A percentile compares a stretch with the other conserved stretches of the same genome.
phyloP scores from a whole-genome alignment of 2,888 invertebrate species.

The Entomobrya proxima region DNA sequence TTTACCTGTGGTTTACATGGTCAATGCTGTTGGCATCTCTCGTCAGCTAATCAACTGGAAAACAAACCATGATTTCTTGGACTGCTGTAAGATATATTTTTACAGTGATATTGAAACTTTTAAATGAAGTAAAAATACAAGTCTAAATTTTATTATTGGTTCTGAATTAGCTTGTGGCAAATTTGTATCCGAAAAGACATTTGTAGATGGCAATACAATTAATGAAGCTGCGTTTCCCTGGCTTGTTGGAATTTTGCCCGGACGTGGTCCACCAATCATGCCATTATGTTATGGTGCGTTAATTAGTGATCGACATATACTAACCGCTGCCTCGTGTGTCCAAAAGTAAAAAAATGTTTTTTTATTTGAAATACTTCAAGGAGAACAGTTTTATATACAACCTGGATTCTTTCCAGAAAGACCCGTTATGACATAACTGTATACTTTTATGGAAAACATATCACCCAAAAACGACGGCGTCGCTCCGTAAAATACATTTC shows the following conservation, averaged over 20 bases:
- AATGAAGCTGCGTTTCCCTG: conserved; percentile 51
- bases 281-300: conserved; percentile 50
- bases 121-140: no score
- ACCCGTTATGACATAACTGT: conserved; percentile 15
- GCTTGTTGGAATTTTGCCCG: conserved; percentile 54
- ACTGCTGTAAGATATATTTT: conserved; percentile 53
- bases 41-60: neutral
- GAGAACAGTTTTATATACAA: no score
- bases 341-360: neutral
- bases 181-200: neutral
- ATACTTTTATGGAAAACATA: conserved; percentile 45
- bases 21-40: neutral
- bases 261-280: neutral
- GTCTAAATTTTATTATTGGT: neutral
- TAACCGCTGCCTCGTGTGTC: conserved; percentile 50
- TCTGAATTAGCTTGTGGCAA: conserved; percentile 37
- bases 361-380: no score
- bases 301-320: conserved; percentile 48
- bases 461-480: neutral
- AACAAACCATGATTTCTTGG: conserved; percentile 35
- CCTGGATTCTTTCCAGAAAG: neutral
- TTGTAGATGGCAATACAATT: conserved; percentile 31
- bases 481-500: neutral
- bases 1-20: neutral
- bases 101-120: neutral